Evolutionary conservation across 2,113 vertebrate species (phyloP).

Genomic region (Pycnonotus jocosus): DNA sequence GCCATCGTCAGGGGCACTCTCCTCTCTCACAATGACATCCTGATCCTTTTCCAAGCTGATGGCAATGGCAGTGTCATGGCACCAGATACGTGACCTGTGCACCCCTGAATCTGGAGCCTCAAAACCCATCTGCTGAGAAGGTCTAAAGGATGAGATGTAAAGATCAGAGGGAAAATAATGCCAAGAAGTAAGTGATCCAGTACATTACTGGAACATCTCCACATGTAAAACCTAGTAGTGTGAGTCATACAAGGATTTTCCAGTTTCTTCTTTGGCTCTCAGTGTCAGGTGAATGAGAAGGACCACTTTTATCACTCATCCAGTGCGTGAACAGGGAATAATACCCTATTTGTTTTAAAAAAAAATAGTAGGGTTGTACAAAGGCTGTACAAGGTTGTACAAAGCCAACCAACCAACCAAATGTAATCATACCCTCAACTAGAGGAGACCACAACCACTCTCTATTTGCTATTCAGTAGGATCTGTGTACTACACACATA

Average conservation of each 20-base stretch:
- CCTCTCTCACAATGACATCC: not conserved
- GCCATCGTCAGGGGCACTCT: not conserved
- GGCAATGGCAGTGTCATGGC: not conserved
- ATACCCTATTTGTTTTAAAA: not conserved
- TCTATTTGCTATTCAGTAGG: not conserved
- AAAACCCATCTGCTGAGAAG: not conserved
- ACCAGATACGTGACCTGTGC: not conserved
- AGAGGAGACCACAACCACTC: not conserved
- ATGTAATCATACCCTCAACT: not conserved
- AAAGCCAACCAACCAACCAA: not conserved
- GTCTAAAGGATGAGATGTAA: not conserved
- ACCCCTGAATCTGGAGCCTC: not conserved
- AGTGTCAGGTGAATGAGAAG: not conserved
- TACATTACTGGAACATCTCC: not conserved
- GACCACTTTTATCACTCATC: not conserved
- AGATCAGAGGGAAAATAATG: not conserved
- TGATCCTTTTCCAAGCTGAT: not conserved
- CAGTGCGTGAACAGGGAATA: not conserved
- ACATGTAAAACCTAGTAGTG: not conserved
- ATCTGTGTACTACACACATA: not conserved
- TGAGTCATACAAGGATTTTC: not conserved
- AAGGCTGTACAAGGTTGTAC: not conserved
- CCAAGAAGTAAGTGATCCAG: not conserved
- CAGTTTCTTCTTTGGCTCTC: not conserved
- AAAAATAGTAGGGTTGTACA: not conserved